A percentile compares a stretch with the other conserved stretches of the same genome.
Conservation (phyloP, 1,140 invertebrate species). For the Cydia fagiglandana region DNA sequence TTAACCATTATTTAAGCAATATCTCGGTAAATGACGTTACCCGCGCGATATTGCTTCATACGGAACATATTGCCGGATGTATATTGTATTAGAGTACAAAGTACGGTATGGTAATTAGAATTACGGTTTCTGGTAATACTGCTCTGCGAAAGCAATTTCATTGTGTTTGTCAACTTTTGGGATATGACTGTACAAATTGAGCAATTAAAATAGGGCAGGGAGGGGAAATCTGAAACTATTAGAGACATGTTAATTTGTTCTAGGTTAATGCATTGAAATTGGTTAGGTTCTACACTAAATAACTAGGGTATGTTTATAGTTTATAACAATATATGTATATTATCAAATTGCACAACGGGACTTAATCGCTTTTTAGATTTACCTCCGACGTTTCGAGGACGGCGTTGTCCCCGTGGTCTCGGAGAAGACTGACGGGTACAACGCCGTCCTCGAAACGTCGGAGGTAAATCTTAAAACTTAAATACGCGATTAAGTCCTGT, state of each 20-base stretch:
- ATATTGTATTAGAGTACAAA: neutral
- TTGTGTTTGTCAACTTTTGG: neutral
- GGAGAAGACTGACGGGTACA: too few species aligned
- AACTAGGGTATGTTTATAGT: too few species aligned
- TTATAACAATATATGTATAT: too few species aligned
- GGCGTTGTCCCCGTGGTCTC: too few species aligned
- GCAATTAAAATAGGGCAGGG: neutral
- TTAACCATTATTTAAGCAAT: neutral
- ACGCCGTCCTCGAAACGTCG: too few species aligned
- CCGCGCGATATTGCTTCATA: neutral
- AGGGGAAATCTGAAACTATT: neutral
- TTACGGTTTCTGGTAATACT: neutral
- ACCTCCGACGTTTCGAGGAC: too few species aligned
- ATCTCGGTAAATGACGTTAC: neutral
- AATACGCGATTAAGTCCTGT: too few species aligned
- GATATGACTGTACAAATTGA: neutral
- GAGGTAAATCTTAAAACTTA: too few species aligned
- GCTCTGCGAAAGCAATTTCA: neutral
- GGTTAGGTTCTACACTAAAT: too few species aligned
- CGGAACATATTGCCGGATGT: neutral
- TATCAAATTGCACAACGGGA: too few species aligned
- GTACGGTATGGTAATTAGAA: constrained; percentile 2
- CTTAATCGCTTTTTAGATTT: too few species aligned
- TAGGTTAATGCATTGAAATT: too few species aligned
- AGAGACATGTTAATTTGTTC: neutral